Base-by-base conservation (phyloP, 2,113 vertebrate genomes). In the Vireo altiloquus region DNA sequence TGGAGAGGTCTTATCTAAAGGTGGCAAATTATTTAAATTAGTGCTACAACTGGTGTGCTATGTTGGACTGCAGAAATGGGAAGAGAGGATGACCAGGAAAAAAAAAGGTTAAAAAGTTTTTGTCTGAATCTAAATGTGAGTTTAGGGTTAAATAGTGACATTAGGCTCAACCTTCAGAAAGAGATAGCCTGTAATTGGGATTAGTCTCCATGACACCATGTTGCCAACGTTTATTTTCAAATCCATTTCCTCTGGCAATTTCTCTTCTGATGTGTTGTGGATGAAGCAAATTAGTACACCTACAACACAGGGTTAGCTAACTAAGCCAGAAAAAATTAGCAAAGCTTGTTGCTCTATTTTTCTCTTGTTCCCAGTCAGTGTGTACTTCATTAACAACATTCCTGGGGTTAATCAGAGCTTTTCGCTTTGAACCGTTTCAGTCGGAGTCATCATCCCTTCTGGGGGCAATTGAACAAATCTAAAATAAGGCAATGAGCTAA, bases 11-110 rank as follows among this genome's bases (percentile, higher is more conserved):
- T 91, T 90, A 90, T 85, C 91, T 96, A 95, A 77, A 97, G 50
- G 61, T 82, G 52, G 78, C 22, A 82, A 85, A 61, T 85, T 57
- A 65, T 85, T 95, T 92, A 96, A 96, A 96, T 96, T 92, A 93
- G 56, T 82, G 10, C 15, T 72, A 49, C 44, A 59, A 50, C 46
- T 85, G 63, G 21, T 77, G 13, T 3, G 30, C 9, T 81, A 47
- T 3, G 33, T 83, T 46, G 39, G 59, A 82, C n/a, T 74, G 25
- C 18, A 59, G 65, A 21, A 19, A 30, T 6, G 5, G 16, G 7
- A 30, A 92, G 33, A 64, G 19, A 75, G 7, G 7, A 24, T 86
- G 8, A 46, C 4, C 4, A 25, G 35, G 4, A 57, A 40, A 52
- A 37, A 33, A 61, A 49, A 69, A 69, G 4, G 1, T 61, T 76